Base-by-base conservation (phyloP, 2,888 invertebrate genomes). In the Endotricha flammealis region DNA sequence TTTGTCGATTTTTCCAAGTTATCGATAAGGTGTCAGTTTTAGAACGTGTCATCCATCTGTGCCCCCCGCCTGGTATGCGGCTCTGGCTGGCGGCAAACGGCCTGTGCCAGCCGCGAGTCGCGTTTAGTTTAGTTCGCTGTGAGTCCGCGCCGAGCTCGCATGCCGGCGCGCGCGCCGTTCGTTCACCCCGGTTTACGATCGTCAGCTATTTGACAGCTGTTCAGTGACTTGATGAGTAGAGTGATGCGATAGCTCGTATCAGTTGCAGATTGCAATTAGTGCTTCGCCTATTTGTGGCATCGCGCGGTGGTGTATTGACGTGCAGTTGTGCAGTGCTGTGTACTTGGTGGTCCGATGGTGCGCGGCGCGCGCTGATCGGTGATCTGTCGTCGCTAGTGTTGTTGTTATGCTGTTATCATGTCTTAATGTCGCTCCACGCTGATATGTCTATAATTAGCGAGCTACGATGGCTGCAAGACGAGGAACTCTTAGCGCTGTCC, bases 381-480 rank as follows among this genome's bases (percentile, higher is more conserved):
- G 59, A 51, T 57, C 53, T 50, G 51, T 59, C 59, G 55, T 60
- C 57, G 55, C 48, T 62, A 56, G 58, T 58, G 52, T 64, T 68
- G 66, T 62, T 65, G 62, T 70, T 62, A 62, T 66, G 76, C 55
- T 64, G 73, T 70, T 79, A 71, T 71, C 71, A 76, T 80, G 76
- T 58, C 63, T 70, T 76, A 70, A 83, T 85, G 79, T 78, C 81
- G 56, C 64, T 68, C 57, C 65, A 73, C 63, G 73, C 76, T 82
- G 82, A 85, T 74, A 86, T 86, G 85, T 85, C 85, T 72, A 73
- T 85, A 63, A 78, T 86, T 69, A 80, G 79, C 63, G 85, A 81
- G 59, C 69, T 83, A 55, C 69, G 80, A 79, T 86, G 86, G 86
- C 70, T 85, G 64, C 78, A 75, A 66, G 82, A 80, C 64, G 83